A percentile compares a stretch with the other conserved stretches of the same genome.
phyloP scores from a whole-genome alignment of 30 jellyfish, hydroid and myxozoan genomes.

The Aurelia coerulea region DNA sequence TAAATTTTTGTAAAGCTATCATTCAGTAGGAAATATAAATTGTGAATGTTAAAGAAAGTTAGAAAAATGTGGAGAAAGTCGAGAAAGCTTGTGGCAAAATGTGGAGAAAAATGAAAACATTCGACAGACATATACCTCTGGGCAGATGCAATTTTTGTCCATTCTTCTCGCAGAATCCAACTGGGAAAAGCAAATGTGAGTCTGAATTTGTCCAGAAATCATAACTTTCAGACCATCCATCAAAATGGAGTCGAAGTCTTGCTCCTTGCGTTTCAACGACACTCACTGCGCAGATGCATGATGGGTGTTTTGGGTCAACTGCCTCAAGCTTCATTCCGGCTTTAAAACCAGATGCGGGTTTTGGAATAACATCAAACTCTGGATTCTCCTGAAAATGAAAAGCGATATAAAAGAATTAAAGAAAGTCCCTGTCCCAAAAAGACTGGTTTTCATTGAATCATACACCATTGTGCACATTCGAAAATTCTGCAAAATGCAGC shows the following conservation, averaged over 20 bases:
- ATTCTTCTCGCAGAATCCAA: conserved; percentile 79
- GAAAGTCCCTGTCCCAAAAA: background rate
- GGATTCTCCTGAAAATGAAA: conserved; percentile 80
- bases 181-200: conserved; percentile 91
- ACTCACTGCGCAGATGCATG: conserved; percentile 91
- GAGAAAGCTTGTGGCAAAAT: too few relatives aligned
- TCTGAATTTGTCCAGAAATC: conserved; percentile 98
- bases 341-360: conserved; percentile 67
- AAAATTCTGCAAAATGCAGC: too few relatives aligned
- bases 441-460: too few relatives aligned
- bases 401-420: background rate
- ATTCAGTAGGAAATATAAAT: too few relatives aligned
- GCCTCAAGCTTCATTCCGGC: conserved; percentile 97
- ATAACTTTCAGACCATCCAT: conserved; percentile 98
- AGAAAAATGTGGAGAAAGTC: too few relatives aligned
- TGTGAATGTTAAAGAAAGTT: too few relatives aligned
- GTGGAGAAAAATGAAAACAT: too few relatives aligned
- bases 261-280: conserved; percentile 97
- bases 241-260: conserved; percentile 93
- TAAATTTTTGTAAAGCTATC: too few relatives aligned
- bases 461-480: too few relatives aligned
- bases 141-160: conserved; percentile 86
- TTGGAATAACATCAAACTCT: conserved; percentile 72
- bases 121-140: conserved; percentile 59
- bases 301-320: conserved; percentile 97